Conservation (phyloP, 2,888 invertebrate genomes). For the Ormia ochracea region DNA sequence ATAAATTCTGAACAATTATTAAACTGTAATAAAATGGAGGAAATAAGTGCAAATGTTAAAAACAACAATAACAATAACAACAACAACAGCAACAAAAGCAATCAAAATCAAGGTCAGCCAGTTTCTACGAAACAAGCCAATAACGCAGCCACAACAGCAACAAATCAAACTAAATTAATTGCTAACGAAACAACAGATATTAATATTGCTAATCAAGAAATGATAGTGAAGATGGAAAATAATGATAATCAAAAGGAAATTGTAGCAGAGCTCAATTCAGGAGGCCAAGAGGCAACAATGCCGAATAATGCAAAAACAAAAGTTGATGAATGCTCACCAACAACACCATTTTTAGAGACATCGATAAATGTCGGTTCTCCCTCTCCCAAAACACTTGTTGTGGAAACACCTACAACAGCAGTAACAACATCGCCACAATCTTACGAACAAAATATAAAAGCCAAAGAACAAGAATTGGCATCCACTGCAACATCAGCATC, state of each 20-base stretch:
- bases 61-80: conserved; percentile 33
- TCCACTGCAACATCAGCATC: conserved; percentile 12
- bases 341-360: not conserved
- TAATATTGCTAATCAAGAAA: conserved; percentile 1
- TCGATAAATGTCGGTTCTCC: conserved; percentile 22
- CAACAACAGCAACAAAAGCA: conserved; percentile 33
- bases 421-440: not conserved
- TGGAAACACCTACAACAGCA: conserved; percentile 4
- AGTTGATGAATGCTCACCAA: not conserved
- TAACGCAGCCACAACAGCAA: conserved; percentile 10
- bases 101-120: conserved; percentile 56
- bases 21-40: conserved; percentile 36
- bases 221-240: conserved; percentile 34
- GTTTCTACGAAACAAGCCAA: conserved; percentile 40
- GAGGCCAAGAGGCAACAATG: not conserved
- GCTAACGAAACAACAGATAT: not conserved
- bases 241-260: conserved; percentile 21
- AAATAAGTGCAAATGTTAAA: conserved; percentile 20
- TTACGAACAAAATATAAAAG: not conserved
- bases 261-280: not conserved
- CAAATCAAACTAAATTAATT: conserved; percentile 16
- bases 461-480: conserved; percentile 1
- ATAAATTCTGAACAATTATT: conserved; percentile 54
- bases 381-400: conserved; percentile 52
- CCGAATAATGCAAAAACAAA: conserved; percentile 4